Base-by-base conservation (phyloP, 1,140 invertebrate genomes). In the Cydia splendana region DNA sequence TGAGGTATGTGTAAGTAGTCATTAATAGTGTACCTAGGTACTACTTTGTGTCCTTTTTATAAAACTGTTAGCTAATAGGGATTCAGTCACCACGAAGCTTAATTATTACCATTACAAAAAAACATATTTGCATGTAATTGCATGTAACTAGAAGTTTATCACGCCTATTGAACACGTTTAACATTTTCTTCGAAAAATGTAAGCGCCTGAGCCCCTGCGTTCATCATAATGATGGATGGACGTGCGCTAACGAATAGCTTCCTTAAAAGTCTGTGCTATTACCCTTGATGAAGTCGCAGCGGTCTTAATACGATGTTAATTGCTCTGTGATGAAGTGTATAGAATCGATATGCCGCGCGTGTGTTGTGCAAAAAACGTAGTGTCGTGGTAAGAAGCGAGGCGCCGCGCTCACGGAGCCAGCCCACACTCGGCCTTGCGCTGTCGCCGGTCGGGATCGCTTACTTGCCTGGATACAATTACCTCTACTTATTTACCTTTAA, bases 401-500 rank as follows among this genome's bases (percentile, higher is more conserved):
- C 81, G 78, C 77, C 79, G 74, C 67, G 75, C 74, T 77, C 77
- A 67, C 79, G 74, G 76, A 73, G 81, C 77, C 85, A 78, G 77
- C 84, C 83, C 84, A 87, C 88, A 85, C 77, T 75, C 84, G 87
- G 83, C 88, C 89, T 91, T 89, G 88, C 81, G 34, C 74, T 79
- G 84, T 84, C 84, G 84, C 83, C 81, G 28, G 65, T 80, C 81
- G 79, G 87, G 85, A 90, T 89, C 87, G 83, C 81, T 90, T 91
- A 90, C 88, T 86, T 73, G 78, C 78, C 81, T 85, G 87, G 85
- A 89, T 90, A 88, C 81, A 84, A 87, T 89, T 90, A 88, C 87
- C 85, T 57, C 76, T 76, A 84, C 77, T 77, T 78, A 73, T 45
- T 74, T 79, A 67, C 76, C 75, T 75, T 75, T 82, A 82, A 83